Evolutionary conservation across 2,888 invertebrate genomes (phyloP), one percentile per base, ranked within the genome.

Genomic region (Aricia artaxerxes): DNA sequence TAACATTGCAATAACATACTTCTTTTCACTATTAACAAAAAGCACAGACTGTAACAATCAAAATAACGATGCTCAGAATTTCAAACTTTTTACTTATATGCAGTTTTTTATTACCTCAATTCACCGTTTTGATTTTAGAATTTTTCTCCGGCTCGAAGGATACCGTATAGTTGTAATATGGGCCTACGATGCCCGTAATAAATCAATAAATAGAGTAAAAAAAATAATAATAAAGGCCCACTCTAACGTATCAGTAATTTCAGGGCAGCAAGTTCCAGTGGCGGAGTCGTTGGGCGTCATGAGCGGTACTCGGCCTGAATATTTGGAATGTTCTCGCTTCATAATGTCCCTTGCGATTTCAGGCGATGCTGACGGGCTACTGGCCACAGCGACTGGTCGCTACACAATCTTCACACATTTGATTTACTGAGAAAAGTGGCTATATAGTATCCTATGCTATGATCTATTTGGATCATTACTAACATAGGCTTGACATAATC

Each of bases 241-340:
- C 11, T 77, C 81, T 82, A 80, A 83, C 82, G 76, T 83, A 77
- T 79, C 81, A 81, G 86, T 87, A 84, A 83, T 88, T 90, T 89
- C 93, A 94, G 93, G 93, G 87, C 93, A 93, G 90, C 93, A 94
- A 92, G 92, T 93, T 85, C 93, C 93, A 9, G 92, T 94, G 82
- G 92, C 93, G 77, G 93, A 93, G 87, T 94, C 93, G 24, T 91
- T 94, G 83, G 93, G 93, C 88, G 91, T 92, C 82, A 94, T 93
- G 93, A 91, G 90, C 88, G 93, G 93, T 94, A 79, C 79, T 73
- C 57, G 60, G 81, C 82, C 83, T 83, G 87, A 88, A 83, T 87
- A 89, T 87, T 90, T 88, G 88, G 87, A 89, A 88, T 80, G 77
- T 31, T 40, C 24, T n/a, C 44, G 31, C 53, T 73, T 64, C 73